Base-by-base conservation (phyloP, 2,888 invertebrate species). In the Sesia apiformis region DNA sequence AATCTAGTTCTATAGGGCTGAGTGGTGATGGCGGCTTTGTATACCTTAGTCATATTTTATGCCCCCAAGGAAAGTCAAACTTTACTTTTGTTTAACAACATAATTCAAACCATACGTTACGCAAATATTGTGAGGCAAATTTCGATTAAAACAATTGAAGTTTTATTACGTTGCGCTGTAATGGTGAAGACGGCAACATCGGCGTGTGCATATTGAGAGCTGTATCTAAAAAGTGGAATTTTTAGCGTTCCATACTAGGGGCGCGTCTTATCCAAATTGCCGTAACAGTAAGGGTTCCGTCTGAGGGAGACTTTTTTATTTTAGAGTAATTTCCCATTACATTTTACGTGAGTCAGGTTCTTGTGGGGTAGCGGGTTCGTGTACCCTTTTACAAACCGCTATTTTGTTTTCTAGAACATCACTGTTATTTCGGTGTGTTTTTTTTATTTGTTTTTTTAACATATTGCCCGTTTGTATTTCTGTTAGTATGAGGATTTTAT, bases 281-380 rank as follows among this genome's bases (percentile, higher is more conserved):
- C 80, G 82, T 75, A 79, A 81, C 83, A 74, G 74, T 78, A 74
- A 75, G 83, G 84, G 80, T 76, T 74, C 74, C 70, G 65, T 60
- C 68, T 60, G 72, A 72, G 80, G 81, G 79, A 75, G 75, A 67
- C 70, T 75, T 80, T 82, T 84, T 82, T 83, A 83, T 84, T 84
- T 84, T 84, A 84, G 76, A 84, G 84, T 84, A 84, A 84, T 84
- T 84, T 84, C 78, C 80, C 81, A 84, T 84, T 84, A 83, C 84
- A 78, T 81, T 81, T 80, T 84, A 81, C 82, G 82, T 80, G 84
- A 81, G 74, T 70, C 73, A 67, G 69, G 66, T 70, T 70, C 67
- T 76, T 73, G 79, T 79, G 81, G 84, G 84, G 84, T 77, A 71
- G 63, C 63, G 68, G 74, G 23, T 82, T 81, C 73, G 72, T 50